Evolutionary conservation across 2,888 invertebrate genomes (phyloP).

Genomic region (Hemicrepidius hirtus): DNA sequence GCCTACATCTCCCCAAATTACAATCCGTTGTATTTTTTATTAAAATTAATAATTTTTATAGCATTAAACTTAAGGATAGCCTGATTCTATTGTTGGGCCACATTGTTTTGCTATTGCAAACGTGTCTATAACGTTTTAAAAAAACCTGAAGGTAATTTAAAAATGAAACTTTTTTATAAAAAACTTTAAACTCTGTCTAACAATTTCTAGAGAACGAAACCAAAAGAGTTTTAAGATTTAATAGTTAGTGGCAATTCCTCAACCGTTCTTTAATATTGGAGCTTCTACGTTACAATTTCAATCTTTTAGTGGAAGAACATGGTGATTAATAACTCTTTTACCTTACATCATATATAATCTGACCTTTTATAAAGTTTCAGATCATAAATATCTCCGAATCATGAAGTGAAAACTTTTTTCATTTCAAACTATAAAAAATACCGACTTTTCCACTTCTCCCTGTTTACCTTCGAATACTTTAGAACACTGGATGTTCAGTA

Average conservation of each 20-base stretch:
- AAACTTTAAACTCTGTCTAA: no score
- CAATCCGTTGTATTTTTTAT: no score
- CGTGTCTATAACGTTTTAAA: no score
- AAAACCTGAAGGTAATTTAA: no score
- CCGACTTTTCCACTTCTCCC: constrained; percentile 16
- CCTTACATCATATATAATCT: constrained; percentile 38
- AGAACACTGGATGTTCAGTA: constrained; percentile 1
- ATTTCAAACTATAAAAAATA: constrained; percentile 41
- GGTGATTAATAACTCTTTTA: constrained; percentile 41
- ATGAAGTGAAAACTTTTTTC: constrained; percentile 40
- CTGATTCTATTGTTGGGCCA: no score
- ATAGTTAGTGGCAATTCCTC: constrained; percentile 9
- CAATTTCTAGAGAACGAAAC: no score
- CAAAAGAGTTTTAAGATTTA: constrained; percentile 24
- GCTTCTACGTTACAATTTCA: constrained; percentile 19
- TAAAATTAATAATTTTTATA: no score
- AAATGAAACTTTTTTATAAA: no score
- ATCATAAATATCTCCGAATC: constrained; percentile 42
- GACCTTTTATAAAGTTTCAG: constrained; percentile 42
- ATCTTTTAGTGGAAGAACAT: constrained; percentile 31
- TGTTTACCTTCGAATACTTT: constrained; percentile 30
- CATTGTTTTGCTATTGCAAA: no score
- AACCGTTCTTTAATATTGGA: neutral
- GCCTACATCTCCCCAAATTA: no score
- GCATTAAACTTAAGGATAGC: no score